Evolutionary conservation across 2,113 vertebrate species (phyloP).

Genomic region (Oncorhynchus clarkii): DNA sequence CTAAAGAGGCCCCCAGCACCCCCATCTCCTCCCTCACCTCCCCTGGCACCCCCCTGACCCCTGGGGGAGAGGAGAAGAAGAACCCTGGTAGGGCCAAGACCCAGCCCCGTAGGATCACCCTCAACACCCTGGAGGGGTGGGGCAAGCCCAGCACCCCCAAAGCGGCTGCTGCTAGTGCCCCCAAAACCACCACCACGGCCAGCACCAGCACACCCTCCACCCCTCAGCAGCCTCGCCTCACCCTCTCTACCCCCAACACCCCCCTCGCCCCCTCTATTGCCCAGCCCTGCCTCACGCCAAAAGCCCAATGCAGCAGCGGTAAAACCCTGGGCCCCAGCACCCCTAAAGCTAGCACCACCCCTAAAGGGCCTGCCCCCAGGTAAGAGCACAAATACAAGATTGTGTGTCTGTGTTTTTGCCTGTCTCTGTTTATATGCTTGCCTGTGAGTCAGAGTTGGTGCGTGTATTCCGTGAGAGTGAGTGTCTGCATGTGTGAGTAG

Average conservation of each 20-base stretch:
- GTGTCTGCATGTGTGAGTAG: too few relatives aligned
- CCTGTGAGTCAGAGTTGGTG: neutral
- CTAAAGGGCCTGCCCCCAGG: constrained; percentile 78
- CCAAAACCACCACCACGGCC: constrained; percentile 33
- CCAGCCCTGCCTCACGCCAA: constrained; percentile 7
- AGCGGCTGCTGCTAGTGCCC: constrained; percentile 5
- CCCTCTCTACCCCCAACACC: constrained; percentile 28
- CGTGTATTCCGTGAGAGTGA: too few relatives aligned
- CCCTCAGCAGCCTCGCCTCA: constrained; percentile 29
- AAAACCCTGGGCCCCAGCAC: constrained; percentile 37
- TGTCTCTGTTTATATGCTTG: neutral
- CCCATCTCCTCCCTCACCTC: constrained; percentile 35
- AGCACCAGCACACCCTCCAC: constrained; percentile 50
- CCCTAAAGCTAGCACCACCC: constrained; percentile 10
- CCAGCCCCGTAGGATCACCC: constrained; percentile 84
- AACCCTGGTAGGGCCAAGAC: constrained; percentile 69
- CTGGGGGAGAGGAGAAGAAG: constrained; percentile 74
- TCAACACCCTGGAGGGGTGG: constrained; percentile 90
- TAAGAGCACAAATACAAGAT: constrained; percentile 55
- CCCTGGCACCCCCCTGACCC: constrained; percentile 1
- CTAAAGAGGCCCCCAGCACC: constrained; percentile 55
- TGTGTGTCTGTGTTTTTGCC: neutral
- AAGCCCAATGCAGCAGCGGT: constrained; percentile 25
- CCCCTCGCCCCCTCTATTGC: neutral
- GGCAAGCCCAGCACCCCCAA: constrained; percentile 74